These are phyloP conservation scores for Aratinga solstitialis DNA, from an alignment of 2,797 vertebrate genomes.

Conservation along the genomic window DNA sequence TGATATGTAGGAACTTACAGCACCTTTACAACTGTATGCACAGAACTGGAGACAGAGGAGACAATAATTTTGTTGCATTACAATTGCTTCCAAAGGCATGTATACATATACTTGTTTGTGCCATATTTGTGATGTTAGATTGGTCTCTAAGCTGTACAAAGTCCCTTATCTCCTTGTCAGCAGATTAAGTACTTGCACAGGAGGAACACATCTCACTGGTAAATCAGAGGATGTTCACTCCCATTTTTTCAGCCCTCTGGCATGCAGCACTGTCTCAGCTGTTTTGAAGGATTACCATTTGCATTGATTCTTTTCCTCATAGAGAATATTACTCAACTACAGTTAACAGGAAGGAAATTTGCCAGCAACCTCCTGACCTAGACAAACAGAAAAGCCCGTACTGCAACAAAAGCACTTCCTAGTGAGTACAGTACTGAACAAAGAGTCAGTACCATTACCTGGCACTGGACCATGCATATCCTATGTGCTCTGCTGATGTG, in stretches of 20 bases:
- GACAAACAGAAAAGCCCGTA: neutral
- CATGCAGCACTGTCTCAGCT: neutral
- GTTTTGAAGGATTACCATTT: constrained; percentile 18
- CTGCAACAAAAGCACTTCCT: neutral
- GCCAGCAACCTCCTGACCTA: neutral
- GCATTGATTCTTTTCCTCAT: neutral
- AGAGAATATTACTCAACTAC: neutral
- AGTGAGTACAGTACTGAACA: neutral
- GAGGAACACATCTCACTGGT: neutral
- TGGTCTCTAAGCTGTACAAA: constrained; percentile 6
- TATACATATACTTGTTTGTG: neutral
- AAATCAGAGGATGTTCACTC: constrained; percentile 1
- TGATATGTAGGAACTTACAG: neutral
- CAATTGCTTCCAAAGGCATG: neutral
- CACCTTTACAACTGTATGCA: neutral
- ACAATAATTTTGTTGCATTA: neutral
- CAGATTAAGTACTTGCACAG: constrained; percentile 18
- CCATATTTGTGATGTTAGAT: neutral
- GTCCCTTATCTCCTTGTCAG: constrained; percentile 18
- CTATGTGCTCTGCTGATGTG: neutral
- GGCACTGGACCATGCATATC: neutral
- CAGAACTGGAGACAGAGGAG: neutral
- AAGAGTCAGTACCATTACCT: neutral
- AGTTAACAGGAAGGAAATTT: neutral
- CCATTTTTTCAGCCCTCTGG: neutral